Base-by-base conservation (phyloP, 2,888 invertebrate species). In the Chironomus riparius region DNA sequence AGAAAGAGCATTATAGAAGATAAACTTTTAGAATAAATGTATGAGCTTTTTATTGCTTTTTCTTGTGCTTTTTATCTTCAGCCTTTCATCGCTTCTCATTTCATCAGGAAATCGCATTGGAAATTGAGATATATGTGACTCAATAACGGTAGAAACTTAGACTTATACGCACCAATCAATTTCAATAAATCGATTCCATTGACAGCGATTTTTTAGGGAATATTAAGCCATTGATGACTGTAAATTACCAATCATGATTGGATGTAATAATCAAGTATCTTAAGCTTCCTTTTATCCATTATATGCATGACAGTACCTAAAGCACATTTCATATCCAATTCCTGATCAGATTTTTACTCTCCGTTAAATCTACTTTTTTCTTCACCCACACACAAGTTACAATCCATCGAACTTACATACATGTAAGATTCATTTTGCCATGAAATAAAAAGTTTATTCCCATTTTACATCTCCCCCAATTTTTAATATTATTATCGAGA, bases 1-100 rank as follows among this genome's bases (percentile, higher is more conserved):
- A 15, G 56, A 56, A 56, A 56, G 15, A 15, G 56, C 56, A 56
- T 56, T 56, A 38, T 2, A 56, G 56, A 5, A 56, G 56, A 56
- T 56, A 56, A 56, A 18, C n/a, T 56, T 15, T 18, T 38, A 6
- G 74, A 74, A 74, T 74, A 74, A 74, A 74, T 74, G 74, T 74
- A 74, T 74, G 74, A 74, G 74, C 65, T 74, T 74, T 74, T 74
- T 74, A 74, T 74, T 68, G 48, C 74, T 18, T 56, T 56, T 18
- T 18, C 56, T 18, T 56, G 15, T 47, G 28, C 61, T 13, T 5
- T 72, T 21, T 50, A 22, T 24, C 69, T 1, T 50, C n/a, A 50
- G 28, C 15, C 50, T 56, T 56, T 56, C 18, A 56, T 56, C 56
- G n/a, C 15, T 15, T 56, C 18, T 56, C 56, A 18, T 56, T 56